Base-by-base conservation (phyloP, 2,888 invertebrate genomes). In the Tachina grossa region DNA sequence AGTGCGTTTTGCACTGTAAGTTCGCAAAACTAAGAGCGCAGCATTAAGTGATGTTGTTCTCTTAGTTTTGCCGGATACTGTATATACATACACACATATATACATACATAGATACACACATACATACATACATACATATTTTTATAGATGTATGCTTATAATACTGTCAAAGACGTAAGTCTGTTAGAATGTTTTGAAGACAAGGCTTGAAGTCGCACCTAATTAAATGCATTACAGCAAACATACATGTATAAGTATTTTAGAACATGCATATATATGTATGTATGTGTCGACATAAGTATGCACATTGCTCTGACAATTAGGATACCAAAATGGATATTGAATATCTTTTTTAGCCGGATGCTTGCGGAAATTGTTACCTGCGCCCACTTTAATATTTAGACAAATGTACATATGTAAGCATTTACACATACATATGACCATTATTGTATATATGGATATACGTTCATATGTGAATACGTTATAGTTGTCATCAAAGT, bases 401-500 rank as follows among this genome's bases (percentile, higher is more conserved):
- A 51, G 16, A 16, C 13, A 59, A 66, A 63, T 71, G 11, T 65
- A 71, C 66, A 79, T 69, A 59, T 72, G 49, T 77, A 85, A 71
- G 83, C 79, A 72, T 72, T 68, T 41, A 41, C 71, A 31, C 31
- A 31, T 31, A 6, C 31, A 31, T 31, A 6, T 31, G 31, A 6
- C 0, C 31, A 31, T 31, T 31, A 31, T 31, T 31, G 31, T 31
- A 31, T 31, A 31, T 31, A 6, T 31, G 6, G 6, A 31, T 69
- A 11, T 65, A 66, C 66, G 83, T 65, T 72, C 77, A 55, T 74
- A 85, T 76, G 83, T 83, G 76, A 79, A 72, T 41, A 41, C 75
- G 51, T 78, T 68, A 59, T 69, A 86, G 87, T 85, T 85, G 87
- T 86, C 87, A 88, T 86, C 88, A 83, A 84, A 84, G 81, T 84